phyloP scores from a whole-genome alignment of 2,888 invertebrate genomes.

The Portevinia maculata region DNA sequence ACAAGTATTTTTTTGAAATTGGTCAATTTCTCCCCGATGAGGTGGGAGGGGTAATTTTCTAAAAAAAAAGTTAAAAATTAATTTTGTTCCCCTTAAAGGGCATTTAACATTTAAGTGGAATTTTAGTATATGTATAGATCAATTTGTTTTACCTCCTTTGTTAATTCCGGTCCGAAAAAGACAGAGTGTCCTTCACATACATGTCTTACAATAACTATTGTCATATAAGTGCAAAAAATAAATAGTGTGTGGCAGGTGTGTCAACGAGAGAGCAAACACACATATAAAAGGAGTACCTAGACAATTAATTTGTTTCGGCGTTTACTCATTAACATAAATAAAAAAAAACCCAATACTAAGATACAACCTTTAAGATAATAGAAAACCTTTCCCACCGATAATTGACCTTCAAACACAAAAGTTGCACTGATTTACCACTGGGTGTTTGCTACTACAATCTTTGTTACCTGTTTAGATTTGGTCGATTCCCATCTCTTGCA shows the following conservation, averaged over 20 bases:
- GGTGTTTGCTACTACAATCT: not conserved
- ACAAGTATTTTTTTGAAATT: too few relatives aligned
- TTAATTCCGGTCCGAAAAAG: too few relatives aligned
- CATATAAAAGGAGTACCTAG: not conserved
- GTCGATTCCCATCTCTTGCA: not conserved
- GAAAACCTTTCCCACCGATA: slow-evolving; percentile 14
- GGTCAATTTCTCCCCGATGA: too few relatives aligned
- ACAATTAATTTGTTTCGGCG: slow-evolving; percentile 1
- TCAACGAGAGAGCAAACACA: not conserved
- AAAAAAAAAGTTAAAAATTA: too few relatives aligned
- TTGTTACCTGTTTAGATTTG: slow-evolving; percentile 38
- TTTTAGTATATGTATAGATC: too few relatives aligned
- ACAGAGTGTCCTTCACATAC: too few relatives aligned
- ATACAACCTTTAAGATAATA: slow-evolving; percentile 10
- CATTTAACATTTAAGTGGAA: too few relatives aligned
- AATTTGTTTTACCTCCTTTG: too few relatives aligned
- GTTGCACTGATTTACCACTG: slow-evolving; percentile 7
- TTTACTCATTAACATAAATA: slow-evolving; percentile 33
- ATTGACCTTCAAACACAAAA: slow-evolving; percentile 30
- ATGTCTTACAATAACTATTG: too few relatives aligned
- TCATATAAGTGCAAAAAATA: too few relatives aligned
- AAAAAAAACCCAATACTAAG: not conserved
- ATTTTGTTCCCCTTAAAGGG: too few relatives aligned
- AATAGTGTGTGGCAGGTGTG: not conserved
- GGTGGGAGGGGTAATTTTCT: too few relatives aligned